Percentiles rank a stretch among this genome's conserved stretches.
These are phyloP conservation scores for Caenorhabditis brenneri DNA, from an alignment of 1,140 invertebrate species.

Conservation along the genomic window DNA sequence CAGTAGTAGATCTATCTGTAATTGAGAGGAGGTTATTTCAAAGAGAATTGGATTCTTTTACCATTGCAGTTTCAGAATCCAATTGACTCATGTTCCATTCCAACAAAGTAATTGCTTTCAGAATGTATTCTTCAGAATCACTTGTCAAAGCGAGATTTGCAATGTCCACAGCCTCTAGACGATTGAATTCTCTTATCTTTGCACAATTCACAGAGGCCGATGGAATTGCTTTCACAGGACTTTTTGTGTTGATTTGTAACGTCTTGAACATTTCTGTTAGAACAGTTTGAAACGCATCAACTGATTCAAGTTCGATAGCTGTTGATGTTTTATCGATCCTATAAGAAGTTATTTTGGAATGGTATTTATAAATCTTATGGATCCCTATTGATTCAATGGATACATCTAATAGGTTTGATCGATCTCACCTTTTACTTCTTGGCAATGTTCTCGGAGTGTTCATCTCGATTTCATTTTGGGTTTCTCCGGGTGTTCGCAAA, in stretches of 20 bases:
- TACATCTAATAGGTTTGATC: neutral
- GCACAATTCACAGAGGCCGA: neutral
- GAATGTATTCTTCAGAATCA: neutral
- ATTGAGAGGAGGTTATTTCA: no score
- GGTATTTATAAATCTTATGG: no score
- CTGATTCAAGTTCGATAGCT: neutral
- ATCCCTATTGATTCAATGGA: no score
- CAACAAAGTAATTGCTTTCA: neutral
- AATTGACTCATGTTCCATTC: neutral
- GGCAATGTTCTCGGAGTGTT: neutral
- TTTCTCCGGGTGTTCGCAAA: neutral
- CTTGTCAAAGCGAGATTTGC: neutral
- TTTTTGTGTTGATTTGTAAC: neutral
- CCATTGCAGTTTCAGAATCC: neutral
- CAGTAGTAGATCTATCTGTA: neutral
- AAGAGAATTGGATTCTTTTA: no score
- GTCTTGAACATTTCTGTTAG: neutral
- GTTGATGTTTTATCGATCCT: neutral
- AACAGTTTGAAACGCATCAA: neutral
- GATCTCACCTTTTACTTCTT: neutral
- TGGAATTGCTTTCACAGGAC: neutral
- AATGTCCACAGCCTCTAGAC: neutral
- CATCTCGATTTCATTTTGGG: neutral
- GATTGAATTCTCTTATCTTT: neutral
- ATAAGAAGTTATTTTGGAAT: neutral